These are phyloP conservation scores for Spheniscus mendiculus DNA, from an alignment of 2,113 vertebrate species.

Conservation along the genomic window DNA sequence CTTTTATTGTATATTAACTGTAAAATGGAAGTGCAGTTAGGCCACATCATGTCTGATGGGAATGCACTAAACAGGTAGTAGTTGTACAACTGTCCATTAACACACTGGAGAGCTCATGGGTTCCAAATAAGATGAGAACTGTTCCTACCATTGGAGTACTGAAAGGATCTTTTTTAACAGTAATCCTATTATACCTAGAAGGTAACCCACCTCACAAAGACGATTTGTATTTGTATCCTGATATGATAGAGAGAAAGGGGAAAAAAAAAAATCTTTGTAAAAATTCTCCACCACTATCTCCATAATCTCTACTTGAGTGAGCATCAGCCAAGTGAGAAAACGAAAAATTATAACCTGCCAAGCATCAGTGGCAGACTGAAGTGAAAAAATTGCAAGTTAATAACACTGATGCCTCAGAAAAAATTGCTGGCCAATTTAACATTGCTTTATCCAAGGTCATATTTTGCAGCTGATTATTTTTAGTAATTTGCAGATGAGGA, in stretches of 20 bases:
- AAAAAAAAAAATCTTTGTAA: constrained; percentile 74
- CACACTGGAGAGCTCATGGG: not conserved
- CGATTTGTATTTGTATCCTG: constrained; percentile 15
- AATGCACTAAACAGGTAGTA: rapidly evolving
- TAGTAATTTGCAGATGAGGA: constrained; percentile 75
- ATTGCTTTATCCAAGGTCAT: constrained; percentile 84
- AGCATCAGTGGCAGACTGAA: constrained; percentile 86
- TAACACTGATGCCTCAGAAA: constrained; percentile 80
- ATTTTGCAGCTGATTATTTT: constrained; percentile 75
- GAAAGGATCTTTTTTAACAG: not conserved
- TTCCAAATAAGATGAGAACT: not conserved
- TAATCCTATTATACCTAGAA: not conserved
- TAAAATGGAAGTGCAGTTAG: not conserved
- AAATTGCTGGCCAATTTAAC: constrained; percentile 84
- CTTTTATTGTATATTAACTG: not conserved
- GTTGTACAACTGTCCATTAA: not conserved
- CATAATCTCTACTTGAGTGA: constrained; percentile 87
- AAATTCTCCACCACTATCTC: constrained; percentile 77
- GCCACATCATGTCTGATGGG: not conserved
- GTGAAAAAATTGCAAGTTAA: constrained; percentile 88
- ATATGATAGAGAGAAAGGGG: constrained; percentile 54
- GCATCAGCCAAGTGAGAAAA: constrained; percentile 85
- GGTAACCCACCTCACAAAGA: constrained; percentile 20
- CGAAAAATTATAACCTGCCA: constrained; percentile 90
- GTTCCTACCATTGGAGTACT: not conserved